Percentiles rank a stretch among this genome's conserved stretches.
These are phyloP conservation scores for Aspidiotus destructor DNA, from an alignment of 2,888 invertebrate genomes.

Conservation along the genomic window DNA sequence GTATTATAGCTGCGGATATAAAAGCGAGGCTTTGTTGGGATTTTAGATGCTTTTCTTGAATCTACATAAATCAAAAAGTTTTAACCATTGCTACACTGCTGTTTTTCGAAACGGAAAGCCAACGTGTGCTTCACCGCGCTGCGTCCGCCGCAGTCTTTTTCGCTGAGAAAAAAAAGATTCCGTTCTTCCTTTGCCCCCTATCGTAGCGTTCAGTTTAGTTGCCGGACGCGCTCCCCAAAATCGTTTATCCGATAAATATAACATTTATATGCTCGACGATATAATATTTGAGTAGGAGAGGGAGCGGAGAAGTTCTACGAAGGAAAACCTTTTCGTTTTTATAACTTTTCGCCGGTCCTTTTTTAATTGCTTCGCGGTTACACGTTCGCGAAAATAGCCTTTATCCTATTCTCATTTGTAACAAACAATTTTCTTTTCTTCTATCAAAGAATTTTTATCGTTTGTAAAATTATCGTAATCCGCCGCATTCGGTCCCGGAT, in stretches of 20 bases:
- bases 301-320: background rate
- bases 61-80: conserved; percentile 31
- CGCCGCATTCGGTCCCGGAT: background rate
- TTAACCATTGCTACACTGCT: conserved; percentile 4
- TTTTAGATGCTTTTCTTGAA: conserved; percentile 31
- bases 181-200: background rate
- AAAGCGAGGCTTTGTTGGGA: conserved; percentile 5
- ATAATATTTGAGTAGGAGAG: conserved; percentile 10
- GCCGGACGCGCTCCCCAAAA: conserved; percentile 4
- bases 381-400: conserved; percentile 14
- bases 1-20: background rate
- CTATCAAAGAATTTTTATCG: conserved; percentile 8
- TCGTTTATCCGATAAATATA: conserved; percentile 28
- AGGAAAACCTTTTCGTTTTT: background rate
- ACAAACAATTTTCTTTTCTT: conserved; percentile 17
- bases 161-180: background rate
- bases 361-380: conserved; percentile 31
- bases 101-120: conserved; percentile 1
- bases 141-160: background rate
- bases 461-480: conserved; percentile 10
- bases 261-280: conserved; percentile 8
- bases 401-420: conserved; percentile 31
- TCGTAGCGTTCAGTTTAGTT: background rate
- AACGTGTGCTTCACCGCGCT: background rate
- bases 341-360: conserved; percentile 26